phyloP scores from a whole-genome alignment of 2,113 vertebrate genomes.

The Muntiacus muntjak region DNA sequence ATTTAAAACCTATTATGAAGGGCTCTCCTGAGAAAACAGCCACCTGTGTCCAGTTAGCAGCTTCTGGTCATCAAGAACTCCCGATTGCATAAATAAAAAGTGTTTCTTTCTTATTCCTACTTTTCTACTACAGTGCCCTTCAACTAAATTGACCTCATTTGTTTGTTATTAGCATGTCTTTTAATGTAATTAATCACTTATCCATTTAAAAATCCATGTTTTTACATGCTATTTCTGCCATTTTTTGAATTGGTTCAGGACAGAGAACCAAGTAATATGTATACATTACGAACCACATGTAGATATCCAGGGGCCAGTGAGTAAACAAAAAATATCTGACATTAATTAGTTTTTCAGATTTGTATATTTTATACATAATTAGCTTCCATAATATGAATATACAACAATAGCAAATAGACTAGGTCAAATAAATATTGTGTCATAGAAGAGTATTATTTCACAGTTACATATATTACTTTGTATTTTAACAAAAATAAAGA shows the following conservation, averaged over 20 bases:
- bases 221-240: neutral
- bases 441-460: neutral
- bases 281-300: neutral
- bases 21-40: slow-evolving; percentile 75
- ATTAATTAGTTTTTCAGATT: neutral
- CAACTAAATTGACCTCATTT: neutral
- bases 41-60: slow-evolving; percentile 80
- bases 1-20: slow-evolving; percentile 81
- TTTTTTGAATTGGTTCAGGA: neutral
- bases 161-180: neutral
- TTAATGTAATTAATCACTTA: neutral
- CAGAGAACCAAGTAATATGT: neutral
- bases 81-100: slow-evolving; percentile 42
- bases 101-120: neutral
- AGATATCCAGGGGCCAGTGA: neutral
- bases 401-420: neutral
- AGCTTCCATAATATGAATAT: neutral
- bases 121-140: neutral
- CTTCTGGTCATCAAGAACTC: slow-evolving; percentile 72
- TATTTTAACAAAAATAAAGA: neutral
- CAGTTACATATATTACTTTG: neutral
- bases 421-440: neutral
- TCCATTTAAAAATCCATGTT: neutral
- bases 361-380: neutral
- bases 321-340: neutral